These are phyloP conservation scores for Carcharodon carcharias DNA, from an alignment of 2,797 vertebrate genomes.

Conservation along the genomic window DNA sequence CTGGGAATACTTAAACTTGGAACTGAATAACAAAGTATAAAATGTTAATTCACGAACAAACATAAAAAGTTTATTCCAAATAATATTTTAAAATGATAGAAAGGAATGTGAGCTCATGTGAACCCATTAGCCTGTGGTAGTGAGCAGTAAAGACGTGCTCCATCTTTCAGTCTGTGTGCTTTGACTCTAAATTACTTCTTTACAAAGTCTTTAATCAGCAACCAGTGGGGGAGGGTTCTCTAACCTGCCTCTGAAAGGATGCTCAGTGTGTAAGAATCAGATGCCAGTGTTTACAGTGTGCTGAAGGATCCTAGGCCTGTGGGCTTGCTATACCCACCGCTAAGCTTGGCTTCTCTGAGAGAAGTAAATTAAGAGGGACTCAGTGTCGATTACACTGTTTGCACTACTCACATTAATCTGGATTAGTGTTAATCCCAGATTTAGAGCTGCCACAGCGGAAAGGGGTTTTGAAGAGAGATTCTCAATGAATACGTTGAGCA, in stretches of 20 bases:
- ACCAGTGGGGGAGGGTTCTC: neutral
- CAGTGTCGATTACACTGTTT: conserved; percentile 34
- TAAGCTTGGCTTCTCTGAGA: neutral
- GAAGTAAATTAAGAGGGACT: conserved; percentile 30
- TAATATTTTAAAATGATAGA: neutral
- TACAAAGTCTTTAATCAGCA: conserved; percentile 20
- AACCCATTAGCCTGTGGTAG: neutral
- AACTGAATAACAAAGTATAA: neutral
- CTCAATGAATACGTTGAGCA: conserved; percentile 32
- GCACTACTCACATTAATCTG: conserved; percentile 27
- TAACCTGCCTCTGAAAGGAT: neutral
- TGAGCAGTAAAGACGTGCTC: neutral
- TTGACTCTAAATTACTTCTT: conserved; percentile 25
- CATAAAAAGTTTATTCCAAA: neutral
- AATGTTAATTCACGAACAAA: neutral
- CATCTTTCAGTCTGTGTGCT: conserved; percentile 26
- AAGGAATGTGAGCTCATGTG: neutral
- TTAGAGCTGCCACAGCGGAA: conserved; percentile 1
- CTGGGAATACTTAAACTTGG: neutral
- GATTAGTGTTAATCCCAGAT: conserved; percentile 36
- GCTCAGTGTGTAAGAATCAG: conserved; percentile 14
- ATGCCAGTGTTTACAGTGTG: conserved; percentile 1
- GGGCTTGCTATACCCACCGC: neutral
- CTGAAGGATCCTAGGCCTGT: conserved; percentile 16
- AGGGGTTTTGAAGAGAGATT: conserved; percentile 7